Percentiles rank a stretch among this genome's conserved stretches.
Evolutionary conservation across 2,113 vertebrate species (phyloP).

Genomic region (Trachemys scripta): DNA sequence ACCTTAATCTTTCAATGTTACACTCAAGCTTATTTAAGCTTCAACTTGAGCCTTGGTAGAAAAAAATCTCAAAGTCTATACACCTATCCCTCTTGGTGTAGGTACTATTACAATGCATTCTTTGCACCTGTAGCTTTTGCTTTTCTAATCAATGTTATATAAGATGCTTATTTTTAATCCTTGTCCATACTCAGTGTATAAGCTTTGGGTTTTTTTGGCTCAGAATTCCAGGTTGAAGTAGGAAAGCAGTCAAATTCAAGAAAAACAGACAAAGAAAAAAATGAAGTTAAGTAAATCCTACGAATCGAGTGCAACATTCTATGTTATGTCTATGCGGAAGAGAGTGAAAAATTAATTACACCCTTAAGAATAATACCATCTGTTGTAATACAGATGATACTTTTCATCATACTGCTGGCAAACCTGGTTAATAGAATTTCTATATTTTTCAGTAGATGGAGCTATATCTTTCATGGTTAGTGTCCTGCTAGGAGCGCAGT

Average conservation of each 20-base stretch:
- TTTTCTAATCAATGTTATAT: not conserved
- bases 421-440: conserved; percentile 36
- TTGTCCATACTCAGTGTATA: conserved; percentile 16
- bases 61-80: not conserved
- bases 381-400: conserved; percentile 43
- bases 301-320: not conserved
- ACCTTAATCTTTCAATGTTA: not conserved
- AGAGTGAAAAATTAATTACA: conserved; percentile 58
- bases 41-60: not conserved
- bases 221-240: conserved; percentile 9
- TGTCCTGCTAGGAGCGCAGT: not conserved
- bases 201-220: conserved; percentile 25
- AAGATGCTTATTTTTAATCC: conserved; percentile 23
- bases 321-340: not conserved
- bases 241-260: conserved; percentile 37
- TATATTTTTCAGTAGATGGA: not conserved
- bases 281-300: conserved; percentile 43
- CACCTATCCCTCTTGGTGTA: accelerated
- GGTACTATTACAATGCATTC: accelerated
- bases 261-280: conserved; percentile 20
- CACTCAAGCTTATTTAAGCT: not conserved
- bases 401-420: conserved; percentile 46
- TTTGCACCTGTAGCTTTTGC: not conserved
- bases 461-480: conserved; percentile 26
- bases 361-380: conserved; percentile 53